Base-by-base conservation (phyloP, 2,113 vertebrate genomes). In the Lagopus muta region DNA sequence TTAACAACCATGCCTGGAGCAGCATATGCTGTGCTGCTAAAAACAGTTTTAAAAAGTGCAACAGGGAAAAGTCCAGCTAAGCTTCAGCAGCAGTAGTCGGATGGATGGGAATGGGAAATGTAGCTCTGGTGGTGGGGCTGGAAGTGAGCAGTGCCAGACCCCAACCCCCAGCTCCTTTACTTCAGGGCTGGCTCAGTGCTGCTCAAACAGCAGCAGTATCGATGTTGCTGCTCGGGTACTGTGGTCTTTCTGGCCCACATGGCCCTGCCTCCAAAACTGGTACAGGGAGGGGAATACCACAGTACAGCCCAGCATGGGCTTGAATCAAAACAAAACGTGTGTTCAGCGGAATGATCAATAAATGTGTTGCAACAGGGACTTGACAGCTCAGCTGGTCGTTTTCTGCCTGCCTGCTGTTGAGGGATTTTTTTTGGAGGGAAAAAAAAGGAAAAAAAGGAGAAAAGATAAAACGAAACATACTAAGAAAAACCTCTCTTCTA, bases 221-320 rank as follows among this genome's bases (percentile, higher is more conserved):
- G 6, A 3, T 7, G 65, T 13, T 25, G 7, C 13, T 14, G 11
- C 30, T n/a, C 34, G 25, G 7, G 0, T 0, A 2, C 25, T 25
- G 10, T 8, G 0, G 0, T 54, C 52, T 54, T 1, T 52, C 43
- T 1, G 8, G 13, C 73, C 42, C 21, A 20, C 0, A 1, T 13
- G 32, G 12, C 47, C 28, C 30, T 10, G 19, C 21, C 69, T 69
- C 70, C 55, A 77, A 38, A 69, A 75, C 42, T 34, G 15, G 52
- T 34, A 32, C 7, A 18, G 70, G 38, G 34, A 38, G 67, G 42
- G 27, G n/a, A 67, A 5, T 19, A 58, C 16, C 18, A 5, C 36
- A 52, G 18, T 45, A 15, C 10, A 62, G 19, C 34, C 21, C 73
- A 93, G 47, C 77, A 52, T 2, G 34, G 43, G 19, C 34, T 60